These are phyloP conservation scores for Umimayanthus chanpuru DNA, from an alignment of 92 coral and sea anemone species.

Conservation along the genomic window DNA sequence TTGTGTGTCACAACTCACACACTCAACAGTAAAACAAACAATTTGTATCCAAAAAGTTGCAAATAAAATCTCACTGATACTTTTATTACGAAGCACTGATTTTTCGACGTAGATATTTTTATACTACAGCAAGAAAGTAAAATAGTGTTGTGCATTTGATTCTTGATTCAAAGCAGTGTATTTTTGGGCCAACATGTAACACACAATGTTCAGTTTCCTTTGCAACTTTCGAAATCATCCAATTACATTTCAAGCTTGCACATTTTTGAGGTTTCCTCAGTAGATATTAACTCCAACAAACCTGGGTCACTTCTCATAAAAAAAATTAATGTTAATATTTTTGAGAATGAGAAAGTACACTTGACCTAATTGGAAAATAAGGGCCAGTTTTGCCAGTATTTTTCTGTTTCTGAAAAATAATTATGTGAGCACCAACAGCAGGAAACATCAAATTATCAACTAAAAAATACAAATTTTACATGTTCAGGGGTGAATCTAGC, in stretches of 20 bases:
- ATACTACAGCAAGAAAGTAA: too few species aligned
- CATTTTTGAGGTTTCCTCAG: neutral
- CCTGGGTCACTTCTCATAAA: neutral
- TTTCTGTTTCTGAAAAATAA: too few species aligned
- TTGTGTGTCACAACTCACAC: neutral
- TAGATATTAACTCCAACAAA: neutral
- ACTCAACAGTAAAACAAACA: neutral
- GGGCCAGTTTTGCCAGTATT: too few species aligned
- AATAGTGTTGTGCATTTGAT: too few species aligned
- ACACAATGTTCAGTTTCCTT: neutral
- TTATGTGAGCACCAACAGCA: too few species aligned
- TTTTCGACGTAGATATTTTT: neutral
- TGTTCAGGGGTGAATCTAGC: too few species aligned
- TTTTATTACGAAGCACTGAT: neutral
- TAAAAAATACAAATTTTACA: too few species aligned
- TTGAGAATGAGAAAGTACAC: too few species aligned
- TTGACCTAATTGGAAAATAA: too few species aligned
- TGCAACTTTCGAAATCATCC: neutral
- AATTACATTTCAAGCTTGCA: neutral
- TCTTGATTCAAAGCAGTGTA: neutral
- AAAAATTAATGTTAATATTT: too few species aligned
- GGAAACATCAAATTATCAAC: too few species aligned
- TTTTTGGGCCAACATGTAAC: neutral
- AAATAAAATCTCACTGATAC: neutral
- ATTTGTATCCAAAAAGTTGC: conserved; percentile 4